Base-by-base conservation (phyloP, 2,113 vertebrate genomes). In the Nyctibius bracteatus region DNA sequence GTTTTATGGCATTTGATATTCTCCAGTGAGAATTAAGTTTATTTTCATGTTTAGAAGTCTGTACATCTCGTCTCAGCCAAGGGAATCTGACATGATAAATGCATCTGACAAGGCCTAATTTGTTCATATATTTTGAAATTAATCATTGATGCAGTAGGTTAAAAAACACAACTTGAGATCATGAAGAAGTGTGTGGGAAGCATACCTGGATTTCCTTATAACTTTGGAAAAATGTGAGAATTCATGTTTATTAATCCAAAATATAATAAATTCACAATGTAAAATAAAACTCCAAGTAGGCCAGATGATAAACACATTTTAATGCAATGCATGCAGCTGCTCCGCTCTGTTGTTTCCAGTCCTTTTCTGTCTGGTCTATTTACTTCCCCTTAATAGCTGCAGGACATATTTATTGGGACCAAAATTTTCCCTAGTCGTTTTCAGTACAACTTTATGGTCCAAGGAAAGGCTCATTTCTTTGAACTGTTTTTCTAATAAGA, bases 241-340 rank as follows among this genome's bases (percentile, higher is more conserved):
- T 91, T 92, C 90, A 72, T 14, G 2, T 95, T 97, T 95, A 86
- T 93, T 94, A 94, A 92, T 92, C 88, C 94, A 96, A 95, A 97
- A 94, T 90, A 79, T 81, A 90, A 96, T 92, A 96, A 88, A 95
- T 72, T 95, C 65, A 41, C 87, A 81, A 96, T 94, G 89, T 89
- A 94, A 94, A 89, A 87, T 92, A 90, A 65, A 89, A 68, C 65
- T 95, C 93, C 93, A 97, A 82, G 44, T 84, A 91, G 77, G 70
- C 81, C 89, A 92, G 92, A 94, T 79, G 92, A 96, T 95, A 94
- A 96, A 94, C 8, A 88, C 62, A 35, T 79, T 96, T 95, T 71
- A 96, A 95, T 86, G 72, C 93, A 92, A 75, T 57, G 23, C 72
- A 63, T 63, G 61, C 96, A 97, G 95, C 93, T 96, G 95, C 84